A percentile compares a stretch with the other conserved stretches of the same genome.
These are phyloP conservation scores for Patella ulyssiponensis DNA, from an alignment of 2,888 invertebrate species.

Conservation along the genomic window DNA sequence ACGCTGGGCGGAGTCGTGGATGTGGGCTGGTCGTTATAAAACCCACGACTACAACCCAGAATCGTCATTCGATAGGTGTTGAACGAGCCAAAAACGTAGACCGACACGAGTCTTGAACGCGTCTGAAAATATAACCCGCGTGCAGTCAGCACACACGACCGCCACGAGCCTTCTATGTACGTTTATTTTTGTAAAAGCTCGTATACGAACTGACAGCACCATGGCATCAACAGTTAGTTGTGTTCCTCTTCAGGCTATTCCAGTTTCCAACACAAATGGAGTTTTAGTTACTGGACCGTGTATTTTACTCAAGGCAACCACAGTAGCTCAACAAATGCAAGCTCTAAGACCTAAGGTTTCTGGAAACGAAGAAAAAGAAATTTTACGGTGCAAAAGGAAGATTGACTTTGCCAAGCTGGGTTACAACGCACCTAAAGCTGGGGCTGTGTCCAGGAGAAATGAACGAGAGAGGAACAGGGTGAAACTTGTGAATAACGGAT, in stretches of 20 bases:
- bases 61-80: constrained; percentile 1
- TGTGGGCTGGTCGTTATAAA: constrained; percentile 6
- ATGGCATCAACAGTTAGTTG: background rate
- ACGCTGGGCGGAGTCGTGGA: background rate
- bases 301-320: constrained; percentile 56
- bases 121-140: background rate
- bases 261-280: constrained; percentile 3
- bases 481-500: constrained; percentile 78
- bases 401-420: constrained; percentile 62
- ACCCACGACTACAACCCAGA: background rate
- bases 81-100: background rate
- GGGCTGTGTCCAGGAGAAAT: constrained; percentile 87
- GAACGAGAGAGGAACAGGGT: constrained; percentile 95
- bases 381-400: constrained; percentile 64
- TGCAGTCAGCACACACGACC: background rate
- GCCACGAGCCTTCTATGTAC: background rate
- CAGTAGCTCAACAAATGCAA: constrained; percentile 62
- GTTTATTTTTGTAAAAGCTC: background rate
- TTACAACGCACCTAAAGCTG: constrained; percentile 75
- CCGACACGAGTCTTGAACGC: constrained; percentile 5
- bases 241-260: constrained; percentile 3
- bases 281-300: constrained; percentile 56
- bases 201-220: background rate
- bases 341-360: constrained; percentile 42
- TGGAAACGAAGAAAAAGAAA: constrained; percentile 46